These are phyloP conservation scores for Tachina lurida DNA, from an alignment of 2,888 invertebrate species.

Conservation along the genomic window DNA sequence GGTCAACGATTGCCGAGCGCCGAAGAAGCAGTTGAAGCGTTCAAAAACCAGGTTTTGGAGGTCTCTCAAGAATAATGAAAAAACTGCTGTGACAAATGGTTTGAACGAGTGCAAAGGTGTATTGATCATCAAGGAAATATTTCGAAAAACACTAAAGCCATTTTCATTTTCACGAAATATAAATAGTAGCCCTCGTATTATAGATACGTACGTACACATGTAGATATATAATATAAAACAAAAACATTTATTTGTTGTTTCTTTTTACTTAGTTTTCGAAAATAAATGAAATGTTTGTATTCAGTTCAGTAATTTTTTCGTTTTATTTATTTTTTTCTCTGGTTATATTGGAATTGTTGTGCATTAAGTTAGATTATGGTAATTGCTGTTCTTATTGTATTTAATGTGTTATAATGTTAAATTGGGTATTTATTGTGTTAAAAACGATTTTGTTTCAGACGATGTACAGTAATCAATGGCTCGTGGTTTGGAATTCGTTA, in stretches of 20 bases:
- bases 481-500: conserved; percentile 38
- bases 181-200: no score
- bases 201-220: not conserved
- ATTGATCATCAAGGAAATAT: no score
- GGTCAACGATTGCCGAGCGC: no score
- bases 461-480: conserved; percentile 48
- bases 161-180: no score
- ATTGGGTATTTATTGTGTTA: conserved; percentile 73
- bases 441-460: conserved; percentile 38
- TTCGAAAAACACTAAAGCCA: no score
- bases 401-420: conserved; percentile 67
- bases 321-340: conserved; percentile 18
- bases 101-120: no score
- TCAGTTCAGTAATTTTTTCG: conserved; percentile 4
- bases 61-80: no score
- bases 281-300: conserved; percentile 45
- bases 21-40: no score
- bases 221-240: not conserved
- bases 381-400: conserved; percentile 64
- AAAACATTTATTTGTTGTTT: conserved; percentile 29
- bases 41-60: no score
- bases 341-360: conserved; percentile 48
- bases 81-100: no score
- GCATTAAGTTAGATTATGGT: conserved; percentile 69
- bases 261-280: conserved; percentile 10